Conservation (phyloP, 2,797 vertebrate genomes). For the Sebastolobus alascanus region DNA sequence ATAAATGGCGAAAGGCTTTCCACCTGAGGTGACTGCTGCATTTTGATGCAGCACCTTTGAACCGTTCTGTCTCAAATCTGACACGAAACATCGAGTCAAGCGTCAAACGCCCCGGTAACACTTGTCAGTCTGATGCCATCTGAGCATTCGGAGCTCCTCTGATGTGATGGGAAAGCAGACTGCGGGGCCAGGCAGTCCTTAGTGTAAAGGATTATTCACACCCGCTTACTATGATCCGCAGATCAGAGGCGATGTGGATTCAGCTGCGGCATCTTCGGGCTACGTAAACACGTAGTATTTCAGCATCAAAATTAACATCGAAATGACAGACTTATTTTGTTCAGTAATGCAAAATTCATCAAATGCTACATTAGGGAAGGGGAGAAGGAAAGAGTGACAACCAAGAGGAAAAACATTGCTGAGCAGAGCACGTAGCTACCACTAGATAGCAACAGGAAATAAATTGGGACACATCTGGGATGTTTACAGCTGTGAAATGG, state of each 20-base stretch:
- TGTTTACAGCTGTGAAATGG: too few relatives aligned
- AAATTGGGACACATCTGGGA: too few relatives aligned
- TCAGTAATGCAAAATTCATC: background rate
- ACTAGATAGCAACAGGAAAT: background rate
- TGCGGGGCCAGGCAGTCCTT: slow-evolving; percentile 39
- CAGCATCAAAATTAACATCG: background rate
- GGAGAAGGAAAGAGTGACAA: background rate
- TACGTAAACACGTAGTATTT: background rate
- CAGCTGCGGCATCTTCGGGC: slow-evolving; percentile 14
- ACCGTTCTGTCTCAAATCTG: slow-evolving; percentile 55
- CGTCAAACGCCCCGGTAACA: slow-evolving; percentile 60
- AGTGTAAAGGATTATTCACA: slow-evolving; percentile 44
- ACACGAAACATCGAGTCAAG: slow-evolving; percentile 65
- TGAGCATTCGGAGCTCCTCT: slow-evolving; percentile 46
- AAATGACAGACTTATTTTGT: background rate
- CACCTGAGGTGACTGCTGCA: slow-evolving; percentile 57
- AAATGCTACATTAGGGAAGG: background rate
- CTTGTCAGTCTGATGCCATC: slow-evolving; percentile 71
- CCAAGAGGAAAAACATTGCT: background rate
- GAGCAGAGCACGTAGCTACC: background rate
- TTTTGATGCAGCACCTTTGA: slow-evolving; percentile 63
- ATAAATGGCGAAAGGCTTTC: slow-evolving; percentile 36
- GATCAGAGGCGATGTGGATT: slow-evolving; percentile 26
- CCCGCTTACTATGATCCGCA: slow-evolving; percentile 33
- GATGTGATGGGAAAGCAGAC: slow-evolving; percentile 51